Conservation (phyloP, 1,140 invertebrate species). For the Tyrophagus putrescentiae region DNA sequence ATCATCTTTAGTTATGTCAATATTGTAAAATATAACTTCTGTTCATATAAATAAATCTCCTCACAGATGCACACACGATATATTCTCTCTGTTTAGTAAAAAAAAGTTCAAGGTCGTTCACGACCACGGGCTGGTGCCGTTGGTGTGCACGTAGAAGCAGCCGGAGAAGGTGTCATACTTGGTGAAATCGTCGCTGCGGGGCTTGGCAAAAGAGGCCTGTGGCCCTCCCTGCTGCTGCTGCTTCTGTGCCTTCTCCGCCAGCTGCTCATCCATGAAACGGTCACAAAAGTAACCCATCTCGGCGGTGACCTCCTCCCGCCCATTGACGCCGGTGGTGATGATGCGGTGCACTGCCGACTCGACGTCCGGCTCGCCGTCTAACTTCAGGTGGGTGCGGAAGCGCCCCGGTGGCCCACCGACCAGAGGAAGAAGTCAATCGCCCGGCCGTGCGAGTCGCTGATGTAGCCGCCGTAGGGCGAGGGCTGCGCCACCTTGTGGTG, state of each 20-base stretch:
- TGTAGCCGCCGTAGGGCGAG: neutral
- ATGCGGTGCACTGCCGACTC: conserved; percentile 12
- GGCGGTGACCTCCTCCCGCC: neutral
- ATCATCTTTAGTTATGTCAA: too few relatives aligned
- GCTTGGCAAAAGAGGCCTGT: neutral
- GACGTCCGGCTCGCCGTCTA: conserved; percentile 5
- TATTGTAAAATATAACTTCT: too few relatives aligned
- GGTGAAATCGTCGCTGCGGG: neutral
- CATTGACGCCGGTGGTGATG: neutral
- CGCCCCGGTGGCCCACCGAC: neutral
- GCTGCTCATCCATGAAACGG: neutral
- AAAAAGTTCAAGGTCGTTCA: too few relatives aligned
- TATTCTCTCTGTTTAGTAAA: too few relatives aligned
- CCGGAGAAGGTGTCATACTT: neutral
- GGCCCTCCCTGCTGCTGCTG: neutral
- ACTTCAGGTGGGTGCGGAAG: neutral
- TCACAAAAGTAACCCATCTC: conserved; percentile 15
- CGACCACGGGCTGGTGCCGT: neutral
- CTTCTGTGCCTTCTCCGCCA: neutral
- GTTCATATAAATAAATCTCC: too few relatives aligned
- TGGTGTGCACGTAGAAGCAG: conserved; percentile 2
- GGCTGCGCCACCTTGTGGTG: neutral
- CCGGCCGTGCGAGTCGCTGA: neutral
- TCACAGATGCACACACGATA: too few relatives aligned
- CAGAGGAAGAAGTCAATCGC: conserved; percentile 13